These are phyloP conservation scores for Semaprochilodus insignis DNA, from an alignment of 2,797 vertebrate genomes.

Conservation along the genomic window DNA sequence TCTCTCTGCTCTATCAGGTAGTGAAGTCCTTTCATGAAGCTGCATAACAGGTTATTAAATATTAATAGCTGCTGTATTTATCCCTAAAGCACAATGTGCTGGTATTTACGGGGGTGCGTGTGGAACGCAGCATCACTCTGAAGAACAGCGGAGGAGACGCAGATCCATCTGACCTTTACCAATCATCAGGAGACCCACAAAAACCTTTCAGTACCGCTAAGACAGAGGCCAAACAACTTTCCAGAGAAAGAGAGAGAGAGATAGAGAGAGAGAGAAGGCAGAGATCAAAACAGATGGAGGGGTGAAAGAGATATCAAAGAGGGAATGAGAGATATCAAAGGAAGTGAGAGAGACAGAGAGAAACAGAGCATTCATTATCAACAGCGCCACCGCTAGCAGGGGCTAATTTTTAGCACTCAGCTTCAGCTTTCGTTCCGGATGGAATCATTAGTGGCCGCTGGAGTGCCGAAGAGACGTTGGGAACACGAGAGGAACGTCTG, in stretches of 20 bases:
- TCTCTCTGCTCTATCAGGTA: slow-evolving; percentile 5
- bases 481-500: neutral
- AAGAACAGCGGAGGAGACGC: neutral
- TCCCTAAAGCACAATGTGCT: slow-evolving; percentile 41
- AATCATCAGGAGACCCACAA: neutral
- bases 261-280: neutral
- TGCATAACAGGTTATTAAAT: slow-evolving; percentile 34
- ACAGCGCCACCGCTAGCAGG: neutral
- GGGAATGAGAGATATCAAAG: neutral
- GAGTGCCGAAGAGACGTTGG: neutral
- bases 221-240: neutral
- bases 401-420: neutral
- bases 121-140: neutral
- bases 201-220: neutral
- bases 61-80: slow-evolving; percentile 42
- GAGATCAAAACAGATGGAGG: neutral
- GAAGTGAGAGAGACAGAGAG: neutral
- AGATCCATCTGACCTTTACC: slow-evolving; percentile 8
- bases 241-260: neutral
- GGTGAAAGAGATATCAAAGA: neutral
- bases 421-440: neutral
- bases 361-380: neutral
- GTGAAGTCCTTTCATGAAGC: slow-evolving; percentile 34
- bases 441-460: slow-evolving; percentile 28
- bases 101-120: slow-evolving; percentile 20